A percentile compares a stretch with the other conserved stretches of the same genome.
These are phyloP conservation scores for Lepus timidus DNA, from an alignment of 2,113 vertebrate species.

Conservation along the genomic window DNA sequence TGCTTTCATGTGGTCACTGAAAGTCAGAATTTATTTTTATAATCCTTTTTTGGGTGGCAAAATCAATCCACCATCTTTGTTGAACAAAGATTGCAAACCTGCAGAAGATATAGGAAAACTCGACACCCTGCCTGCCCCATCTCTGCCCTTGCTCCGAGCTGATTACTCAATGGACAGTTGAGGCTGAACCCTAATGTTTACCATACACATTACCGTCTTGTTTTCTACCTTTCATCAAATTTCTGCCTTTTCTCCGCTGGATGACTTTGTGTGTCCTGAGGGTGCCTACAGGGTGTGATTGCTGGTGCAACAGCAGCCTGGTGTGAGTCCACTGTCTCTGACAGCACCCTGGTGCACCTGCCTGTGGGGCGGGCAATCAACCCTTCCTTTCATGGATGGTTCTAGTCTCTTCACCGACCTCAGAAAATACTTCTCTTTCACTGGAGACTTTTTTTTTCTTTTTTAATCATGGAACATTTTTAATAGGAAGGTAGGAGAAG, in stretches of 20 bases:
- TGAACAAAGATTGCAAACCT: constrained; percentile 30
- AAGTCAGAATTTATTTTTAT: constrained; percentile 7
- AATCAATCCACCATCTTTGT: background rate
- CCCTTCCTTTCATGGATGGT: background rate
- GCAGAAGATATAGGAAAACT: background rate
- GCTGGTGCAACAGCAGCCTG: background rate
- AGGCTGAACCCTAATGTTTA: background rate
- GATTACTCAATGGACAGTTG: background rate
- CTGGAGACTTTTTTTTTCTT: background rate
- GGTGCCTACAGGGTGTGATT: background rate
- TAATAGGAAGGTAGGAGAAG: background rate
- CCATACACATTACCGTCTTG: background rate
- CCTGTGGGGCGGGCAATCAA: background rate
- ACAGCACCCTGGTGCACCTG: background rate
- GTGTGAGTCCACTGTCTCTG: background rate
- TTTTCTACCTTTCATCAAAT: background rate
- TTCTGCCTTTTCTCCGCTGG: background rate
- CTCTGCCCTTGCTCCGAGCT: background rate
- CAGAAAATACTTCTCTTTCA: background rate
- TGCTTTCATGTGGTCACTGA: constrained; percentile 35
- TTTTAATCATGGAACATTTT: background rate
- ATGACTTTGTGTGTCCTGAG: background rate
- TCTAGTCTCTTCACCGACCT: constrained; percentile 34
- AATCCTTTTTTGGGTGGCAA: background rate
- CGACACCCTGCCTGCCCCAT: background rate